phyloP scores from a whole-genome alignment of 2,797 vertebrate species.

The Psittacula echo region DNA sequence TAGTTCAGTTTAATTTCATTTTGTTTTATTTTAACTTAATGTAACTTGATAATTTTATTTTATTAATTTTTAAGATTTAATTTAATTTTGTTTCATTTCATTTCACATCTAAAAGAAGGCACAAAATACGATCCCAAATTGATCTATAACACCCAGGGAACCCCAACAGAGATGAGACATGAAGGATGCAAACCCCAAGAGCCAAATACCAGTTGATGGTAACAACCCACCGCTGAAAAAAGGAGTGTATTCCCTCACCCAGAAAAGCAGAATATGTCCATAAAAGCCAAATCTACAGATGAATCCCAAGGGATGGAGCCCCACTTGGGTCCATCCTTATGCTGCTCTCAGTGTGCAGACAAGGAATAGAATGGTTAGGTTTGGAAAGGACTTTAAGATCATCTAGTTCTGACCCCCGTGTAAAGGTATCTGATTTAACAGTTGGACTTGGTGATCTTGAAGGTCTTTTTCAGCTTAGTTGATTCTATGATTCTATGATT shows the following conservation, averaged over 20 bases:
- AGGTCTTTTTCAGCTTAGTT: too few relatives aligned
- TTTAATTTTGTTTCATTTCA: background rate
- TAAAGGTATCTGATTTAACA: background rate
- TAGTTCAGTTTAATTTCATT: background rate
- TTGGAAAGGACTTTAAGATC: too few relatives aligned
- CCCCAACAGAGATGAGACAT: background rate
- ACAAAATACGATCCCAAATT: background rate
- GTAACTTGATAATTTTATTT: rapidly evolving
- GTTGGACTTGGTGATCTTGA: too few relatives aligned
- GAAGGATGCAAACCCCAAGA: background rate
- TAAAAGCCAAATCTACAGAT: background rate
- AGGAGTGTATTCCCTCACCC: background rate
- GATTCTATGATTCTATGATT: too few relatives aligned
- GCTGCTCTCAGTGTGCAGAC: background rate
- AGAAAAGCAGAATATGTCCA: background rate
- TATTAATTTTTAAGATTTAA: rapidly evolving
- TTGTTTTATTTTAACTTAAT: background rate
- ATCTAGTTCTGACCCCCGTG: too few relatives aligned
- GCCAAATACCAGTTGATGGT: background rate
- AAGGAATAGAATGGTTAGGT: too few relatives aligned
- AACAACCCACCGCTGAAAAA: background rate
- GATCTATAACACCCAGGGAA: background rate
- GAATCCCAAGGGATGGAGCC: rapidly evolving
- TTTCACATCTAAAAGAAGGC: background rate
- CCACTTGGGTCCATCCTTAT: background rate